Evolutionary conservation across 2,888 invertebrate genomes (phyloP), one percentile per base, ranked within the genome.

Genomic region (Dysmachus trigonus): DNA sequence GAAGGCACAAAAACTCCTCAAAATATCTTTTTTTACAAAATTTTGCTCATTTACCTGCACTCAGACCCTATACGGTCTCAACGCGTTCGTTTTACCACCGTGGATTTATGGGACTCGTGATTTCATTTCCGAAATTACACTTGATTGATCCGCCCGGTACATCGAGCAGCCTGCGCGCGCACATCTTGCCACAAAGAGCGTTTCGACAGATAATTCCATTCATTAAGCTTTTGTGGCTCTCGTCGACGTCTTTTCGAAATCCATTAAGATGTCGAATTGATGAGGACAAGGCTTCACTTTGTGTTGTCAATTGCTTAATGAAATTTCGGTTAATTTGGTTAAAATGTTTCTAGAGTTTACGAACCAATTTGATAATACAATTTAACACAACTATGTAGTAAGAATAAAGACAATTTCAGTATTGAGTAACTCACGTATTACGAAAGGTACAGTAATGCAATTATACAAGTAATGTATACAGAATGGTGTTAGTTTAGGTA

Each of bases 131-230:
- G 62, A 35, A 82, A 62, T 82, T 82, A 47, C 31, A 41, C 82
- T 82, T 82, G 82, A 82, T 82, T 82, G 82, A 82, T 82, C 82
- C 35, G 18, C 62, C 62, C 13, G 62, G 62, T 62, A 62, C 62
- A 62, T 22, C 62, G 62, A 62, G 10, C 27, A 62, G 22, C 62
- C 62, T 62, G 18, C 62, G 18, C 18, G 62, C 62, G 47, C 47
- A n/a, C n/a, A 47, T 47, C 47, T 47, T 6, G 15, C 47, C 47
- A 6, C n/a, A n/a, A n/a, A 47, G 47, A 47, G 47, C n/a, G 62
- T 22, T 62, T 62, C 62, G 62, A 62, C 62, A 62, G 62, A 10
- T 62, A 62, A 62, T 62, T 62, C 62, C 62, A 62, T 62, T 62
- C 62, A 62, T 62, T 62, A 62, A 62, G 62, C 62, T 62, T 62